Percentiles rank a stretch among this genome's conserved stretches.
Evolutionary conservation across 2,888 invertebrate genomes (phyloP).

Genomic region (Mechanitis messenoides): DNA sequence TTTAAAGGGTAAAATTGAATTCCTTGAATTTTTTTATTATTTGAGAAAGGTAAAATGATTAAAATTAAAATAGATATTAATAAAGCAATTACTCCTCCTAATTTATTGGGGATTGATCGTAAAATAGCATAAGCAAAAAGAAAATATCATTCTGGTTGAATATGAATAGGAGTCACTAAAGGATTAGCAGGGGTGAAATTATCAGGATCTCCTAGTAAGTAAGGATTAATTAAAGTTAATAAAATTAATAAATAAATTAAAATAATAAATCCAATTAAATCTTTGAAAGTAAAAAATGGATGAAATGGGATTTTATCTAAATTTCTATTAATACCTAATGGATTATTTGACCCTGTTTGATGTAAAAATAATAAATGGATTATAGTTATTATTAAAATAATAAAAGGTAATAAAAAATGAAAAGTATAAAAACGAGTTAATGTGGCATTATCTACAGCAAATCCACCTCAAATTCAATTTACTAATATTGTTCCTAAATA

Average conservation of each 20-base stretch:
- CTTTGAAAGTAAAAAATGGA: constrained; percentile 80
- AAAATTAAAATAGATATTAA: constrained; percentile 81
- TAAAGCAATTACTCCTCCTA: constrained; percentile 84
- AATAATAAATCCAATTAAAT: constrained; percentile 78
- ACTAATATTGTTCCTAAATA: constrained; percentile 80
- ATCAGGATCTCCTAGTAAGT: constrained; percentile 81
- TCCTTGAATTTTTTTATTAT: constrained; percentile 75
- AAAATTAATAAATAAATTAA: constrained; percentile 70
- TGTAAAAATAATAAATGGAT: constrained; percentile 82
- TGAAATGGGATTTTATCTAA: constrained; percentile 83
- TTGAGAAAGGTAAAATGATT: constrained; percentile 76
- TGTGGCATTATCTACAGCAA: constrained; percentile 83
- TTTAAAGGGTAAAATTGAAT: constrained; percentile 78
- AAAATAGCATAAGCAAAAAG: constrained; percentile 88
- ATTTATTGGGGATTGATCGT: constrained; percentile 86
- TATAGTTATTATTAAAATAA: constrained; percentile 77
- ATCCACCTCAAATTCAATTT: constrained; percentile 86
- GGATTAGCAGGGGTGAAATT: constrained; percentile 84
- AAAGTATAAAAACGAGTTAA: constrained; percentile 86
- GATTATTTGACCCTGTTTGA: constrained; percentile 77
- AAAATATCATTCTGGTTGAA: constrained; percentile 91
- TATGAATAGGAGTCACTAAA: constrained; percentile 82
- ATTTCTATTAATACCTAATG: constrained; percentile 79
- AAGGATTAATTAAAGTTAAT: constrained; percentile 75
- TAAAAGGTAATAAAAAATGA: constrained; percentile 84